Conservation (phyloP, 2,797 vertebrate genomes). For the Schizothorax lantsangensis region DNA sequence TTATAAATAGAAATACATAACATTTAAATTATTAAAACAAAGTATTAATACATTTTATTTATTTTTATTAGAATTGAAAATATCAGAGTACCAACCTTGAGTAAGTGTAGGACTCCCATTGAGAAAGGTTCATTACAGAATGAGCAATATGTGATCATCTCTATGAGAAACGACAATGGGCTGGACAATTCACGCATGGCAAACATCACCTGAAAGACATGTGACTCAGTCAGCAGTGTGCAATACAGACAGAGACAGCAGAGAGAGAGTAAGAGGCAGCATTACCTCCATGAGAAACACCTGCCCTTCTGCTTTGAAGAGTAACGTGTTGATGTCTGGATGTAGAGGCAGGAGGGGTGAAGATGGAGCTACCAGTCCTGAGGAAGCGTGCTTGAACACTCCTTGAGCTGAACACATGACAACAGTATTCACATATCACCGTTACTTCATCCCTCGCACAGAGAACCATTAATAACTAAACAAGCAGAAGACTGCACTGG, state of each 20-base stretch:
- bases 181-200: conserved; percentile 94
- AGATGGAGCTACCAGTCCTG: conserved; percentile 74
- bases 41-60: not conserved
- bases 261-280: not conserved
- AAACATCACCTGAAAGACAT: conserved; percentile 89
- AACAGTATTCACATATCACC: not conserved
- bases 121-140: conserved; percentile 96
- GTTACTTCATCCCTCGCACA: not conserved
- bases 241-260: too few relatives aligned
- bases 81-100: conserved; percentile 83
- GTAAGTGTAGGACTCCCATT: conserved; percentile 88
- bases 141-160: conserved; percentile 94
- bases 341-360: conserved; percentile 86
- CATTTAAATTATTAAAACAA: not conserved
- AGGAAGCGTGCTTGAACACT: conserved; percentile 80
- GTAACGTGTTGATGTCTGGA: conserved; percentile 87
- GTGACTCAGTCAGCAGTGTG: not conserved
- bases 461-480: not conserved
- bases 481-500: not conserved
- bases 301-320: conserved; percentile 94
- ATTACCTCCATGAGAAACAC: conserved; percentile 93
- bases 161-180: conserved; percentile 87
- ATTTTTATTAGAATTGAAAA: not conserved
- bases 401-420: conserved; percentile 82
- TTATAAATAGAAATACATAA: not conserved